Conservation (phyloP, 2,888 invertebrate genomes). For the Rhodophaea formosa region DNA sequence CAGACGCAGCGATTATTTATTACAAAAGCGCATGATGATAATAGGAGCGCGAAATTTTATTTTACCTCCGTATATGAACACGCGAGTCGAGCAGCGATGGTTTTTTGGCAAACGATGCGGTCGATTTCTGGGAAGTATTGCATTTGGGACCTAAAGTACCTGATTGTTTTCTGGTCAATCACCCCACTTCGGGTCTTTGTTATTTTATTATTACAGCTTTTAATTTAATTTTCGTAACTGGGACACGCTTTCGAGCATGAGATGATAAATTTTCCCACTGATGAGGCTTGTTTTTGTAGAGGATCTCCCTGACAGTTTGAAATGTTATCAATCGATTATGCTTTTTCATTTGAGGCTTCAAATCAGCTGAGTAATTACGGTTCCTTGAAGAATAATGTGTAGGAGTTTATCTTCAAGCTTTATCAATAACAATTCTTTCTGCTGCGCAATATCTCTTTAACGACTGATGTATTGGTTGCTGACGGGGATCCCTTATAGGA, state of each 20-base stretch:
- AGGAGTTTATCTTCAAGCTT: background rate
- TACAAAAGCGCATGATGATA: conserved; percentile 63
- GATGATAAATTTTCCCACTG: conserved; percentile 6
- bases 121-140: conserved; percentile 73
- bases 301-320: background rate
- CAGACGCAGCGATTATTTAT: conserved; percentile 61
- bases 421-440: background rate
- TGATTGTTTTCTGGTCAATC: conserved; percentile 75
- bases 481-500: conserved; percentile 49
- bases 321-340: conserved; percentile 3
- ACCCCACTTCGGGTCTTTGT: conserved; percentile 52
- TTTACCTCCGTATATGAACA: conserved; percentile 45
- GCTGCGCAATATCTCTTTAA: background rate
- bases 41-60: conserved; percentile 58
- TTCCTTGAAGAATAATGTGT: conserved; percentile 3
- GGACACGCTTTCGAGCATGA: conserved; percentile 39
- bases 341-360: conserved; percentile 3
- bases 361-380: background rate
- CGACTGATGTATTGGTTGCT: conserved; percentile 32
- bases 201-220: conserved; percentile 56
- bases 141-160: conserved; percentile 69
- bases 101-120: conserved; percentile 73
- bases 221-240: conserved; percentile 51
- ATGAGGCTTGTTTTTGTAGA: conserved; percentile 11
- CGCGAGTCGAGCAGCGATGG: conserved; percentile 43